Evolutionary conservation across 2,888 invertebrate species (phyloP).

Genomic region (Chaetogeoica ovagalla): DNA sequence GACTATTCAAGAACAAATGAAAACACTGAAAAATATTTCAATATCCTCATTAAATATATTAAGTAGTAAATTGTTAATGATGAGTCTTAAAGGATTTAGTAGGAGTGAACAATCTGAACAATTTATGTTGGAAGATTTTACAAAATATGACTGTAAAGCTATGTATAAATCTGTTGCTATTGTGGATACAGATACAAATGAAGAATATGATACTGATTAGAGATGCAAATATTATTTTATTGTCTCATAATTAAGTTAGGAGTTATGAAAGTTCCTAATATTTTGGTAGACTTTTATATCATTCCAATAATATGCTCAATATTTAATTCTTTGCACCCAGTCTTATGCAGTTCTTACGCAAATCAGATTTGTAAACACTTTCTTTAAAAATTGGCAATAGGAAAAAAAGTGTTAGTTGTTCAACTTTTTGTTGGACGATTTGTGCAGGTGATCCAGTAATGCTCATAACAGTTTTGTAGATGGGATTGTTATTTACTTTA

Average conservation of each 20-base stretch:
- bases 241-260: background rate
- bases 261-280: conserved; percentile 36
- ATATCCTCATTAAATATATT: conserved; percentile 40
- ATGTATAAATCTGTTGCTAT: conserved; percentile 32
- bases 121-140: conserved; percentile 26
- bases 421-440: no score
- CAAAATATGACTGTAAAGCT: conserved; percentile 16
- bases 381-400: no score
- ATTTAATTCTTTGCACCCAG: background rate
- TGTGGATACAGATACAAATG: conserved; percentile 9
- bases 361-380: no score
- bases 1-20: conserved; percentile 28
- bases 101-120: conserved; percentile 43
- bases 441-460: no score
- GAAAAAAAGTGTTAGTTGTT: no score
- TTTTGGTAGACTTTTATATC: background rate
- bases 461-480: no score
- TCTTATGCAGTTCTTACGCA: no score
- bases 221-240: conserved; percentile 2
- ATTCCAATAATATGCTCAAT: background rate
- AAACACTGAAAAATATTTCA: conserved; percentile 24
- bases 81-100: conserved; percentile 24
- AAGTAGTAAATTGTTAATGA: conserved; percentile 14
- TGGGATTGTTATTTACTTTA: no score
- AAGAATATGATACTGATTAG: conserved; percentile 31